phyloP scores from a whole-genome alignment of 30 jellyfish, hydroid and myxozoan species.

The Chironex yamaguchii region DNA sequence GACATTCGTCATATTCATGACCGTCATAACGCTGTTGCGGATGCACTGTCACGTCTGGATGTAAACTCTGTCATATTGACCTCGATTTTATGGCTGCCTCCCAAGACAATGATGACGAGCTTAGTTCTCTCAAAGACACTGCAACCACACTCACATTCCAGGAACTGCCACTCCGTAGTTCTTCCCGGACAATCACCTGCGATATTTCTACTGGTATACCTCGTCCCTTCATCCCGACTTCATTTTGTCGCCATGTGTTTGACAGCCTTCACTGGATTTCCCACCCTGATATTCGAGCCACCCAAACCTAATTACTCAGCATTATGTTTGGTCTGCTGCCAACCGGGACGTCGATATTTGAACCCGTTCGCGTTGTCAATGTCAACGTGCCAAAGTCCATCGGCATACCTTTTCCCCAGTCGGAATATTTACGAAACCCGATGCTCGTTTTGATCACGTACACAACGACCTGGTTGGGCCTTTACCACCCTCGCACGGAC shows the following conservation, averaged over 20 bases:
- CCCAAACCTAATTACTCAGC: conserved; percentile 11
- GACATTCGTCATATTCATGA: background rate
- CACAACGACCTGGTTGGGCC: conserved; percentile 45
- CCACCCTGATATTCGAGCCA: conserved; percentile 44
- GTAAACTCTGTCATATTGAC: background rate
- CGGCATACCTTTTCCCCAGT: conserved; percentile 30
- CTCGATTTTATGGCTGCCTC: background rate
- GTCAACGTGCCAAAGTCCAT: conserved; percentile 17
- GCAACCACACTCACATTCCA: background rate
- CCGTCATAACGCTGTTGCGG: conserved; percentile 11
- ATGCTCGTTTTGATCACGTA: conserved; percentile 37
- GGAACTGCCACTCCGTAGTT: background rate
- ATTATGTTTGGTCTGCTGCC: conserved; percentile 38
- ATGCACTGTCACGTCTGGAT: conserved; percentile 26
- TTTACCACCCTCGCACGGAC: conserved; percentile 9
- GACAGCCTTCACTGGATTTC: conserved; percentile 1
- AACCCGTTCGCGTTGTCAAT: conserved; percentile 13
- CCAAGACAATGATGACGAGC: background rate
- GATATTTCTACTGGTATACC: background rate
- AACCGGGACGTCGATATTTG: conserved; percentile 33
- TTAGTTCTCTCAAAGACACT: background rate
- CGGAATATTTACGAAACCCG: conserved; percentile 9
- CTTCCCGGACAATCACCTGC: background rate
- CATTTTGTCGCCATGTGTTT: background rate
- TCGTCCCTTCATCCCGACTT: background rate